A percentile compares a stretch with the other conserved stretches of the same genome.
Conservation (phyloP, 2,888 invertebrate genomes). For the Drosophila pseudotakahashii region DNA sequence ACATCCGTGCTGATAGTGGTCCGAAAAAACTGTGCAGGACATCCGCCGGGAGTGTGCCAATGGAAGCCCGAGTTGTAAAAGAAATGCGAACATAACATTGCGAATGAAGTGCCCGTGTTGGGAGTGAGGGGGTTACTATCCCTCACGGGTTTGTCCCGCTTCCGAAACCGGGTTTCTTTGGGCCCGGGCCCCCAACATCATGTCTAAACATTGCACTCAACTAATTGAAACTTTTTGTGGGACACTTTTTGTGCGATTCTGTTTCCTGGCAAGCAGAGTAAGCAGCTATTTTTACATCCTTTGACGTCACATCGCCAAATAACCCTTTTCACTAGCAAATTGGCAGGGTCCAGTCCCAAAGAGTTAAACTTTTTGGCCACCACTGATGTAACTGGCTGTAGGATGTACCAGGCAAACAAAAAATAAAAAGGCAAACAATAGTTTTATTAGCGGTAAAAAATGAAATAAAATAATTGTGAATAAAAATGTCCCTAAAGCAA, state of each 20-base stretch:
- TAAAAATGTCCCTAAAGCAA: background rate
- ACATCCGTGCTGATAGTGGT: constrained; percentile 22
- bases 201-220: constrained; percentile 53
- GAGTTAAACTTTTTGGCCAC: background rate
- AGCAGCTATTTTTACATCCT: constrained; percentile 31
- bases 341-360: constrained; percentile 22
- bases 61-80: constrained; percentile 16
- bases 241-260: constrained; percentile 31
- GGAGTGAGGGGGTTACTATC: background rate
- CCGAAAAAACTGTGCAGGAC: constrained; percentile 39
- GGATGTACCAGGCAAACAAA: constrained; percentile 5
- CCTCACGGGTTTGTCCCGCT: constrained; percentile 24
- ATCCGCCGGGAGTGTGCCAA: constrained; percentile 57
- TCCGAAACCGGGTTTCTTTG: constrained; percentile 18
- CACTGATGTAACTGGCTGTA: background rate
- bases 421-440: constrained; percentile 3
- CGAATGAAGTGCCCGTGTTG: constrained; percentile 13
- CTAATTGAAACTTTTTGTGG: constrained; percentile 63
- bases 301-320: constrained; percentile 26
- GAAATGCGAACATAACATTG: constrained; percentile 23
- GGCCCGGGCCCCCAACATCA: constrained; percentile 16
- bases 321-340: constrained; percentile 31
- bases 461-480: background rate
- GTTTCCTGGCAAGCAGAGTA: constrained; percentile 27
- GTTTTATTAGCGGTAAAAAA: background rate